These are phyloP conservation scores for Leucoraja ocellata DNA, from an alignment of 2,797 vertebrate species.

Conservation along the genomic window DNA sequence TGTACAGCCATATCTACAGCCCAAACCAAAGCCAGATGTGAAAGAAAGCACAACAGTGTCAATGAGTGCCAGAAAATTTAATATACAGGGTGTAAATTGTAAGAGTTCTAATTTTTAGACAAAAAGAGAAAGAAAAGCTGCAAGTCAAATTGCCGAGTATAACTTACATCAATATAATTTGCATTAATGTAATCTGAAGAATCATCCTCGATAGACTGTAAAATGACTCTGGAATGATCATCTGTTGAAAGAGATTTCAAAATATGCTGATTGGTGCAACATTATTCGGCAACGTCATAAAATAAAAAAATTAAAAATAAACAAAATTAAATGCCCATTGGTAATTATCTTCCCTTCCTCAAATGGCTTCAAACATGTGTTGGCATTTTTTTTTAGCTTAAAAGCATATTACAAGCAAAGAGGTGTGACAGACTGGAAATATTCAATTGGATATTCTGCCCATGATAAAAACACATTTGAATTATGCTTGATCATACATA, in stretches of 20 bases:
- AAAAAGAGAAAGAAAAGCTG: slow-evolving; percentile 71
- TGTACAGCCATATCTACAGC: slow-evolving; percentile 99
- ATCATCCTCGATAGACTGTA: slow-evolving; percentile 95
- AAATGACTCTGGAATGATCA: slow-evolving; percentile 97
- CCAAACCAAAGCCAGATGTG: slow-evolving; percentile 96
- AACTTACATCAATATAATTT: slow-evolving; percentile 99
- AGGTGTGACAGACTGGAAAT: not conserved
- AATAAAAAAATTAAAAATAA: not conserved
- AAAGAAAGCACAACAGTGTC: slow-evolving; percentile 98
- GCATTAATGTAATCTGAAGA: slow-evolving; percentile 99
- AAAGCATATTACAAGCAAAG: not conserved
- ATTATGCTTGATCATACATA: not conserved
- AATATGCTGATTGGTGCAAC: not conserved
- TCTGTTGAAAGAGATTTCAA: slow-evolving; percentile 59
- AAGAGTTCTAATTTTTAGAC: slow-evolving; percentile 71
- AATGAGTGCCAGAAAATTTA: slow-evolving; percentile 89
- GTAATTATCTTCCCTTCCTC: not conserved
- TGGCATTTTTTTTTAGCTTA: not conserved
- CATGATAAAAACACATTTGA: not conserved
- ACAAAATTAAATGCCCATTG: not conserved
- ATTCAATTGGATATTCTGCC: not conserved
- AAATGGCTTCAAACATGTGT: not conserved
- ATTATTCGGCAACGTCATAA: not conserved
- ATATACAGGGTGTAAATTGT: slow-evolving; percentile 73
- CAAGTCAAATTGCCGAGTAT: slow-evolving; percentile 51